Conservation (phyloP, 1,140 invertebrate genomes). For the Drosophila nannoptera region DNA sequence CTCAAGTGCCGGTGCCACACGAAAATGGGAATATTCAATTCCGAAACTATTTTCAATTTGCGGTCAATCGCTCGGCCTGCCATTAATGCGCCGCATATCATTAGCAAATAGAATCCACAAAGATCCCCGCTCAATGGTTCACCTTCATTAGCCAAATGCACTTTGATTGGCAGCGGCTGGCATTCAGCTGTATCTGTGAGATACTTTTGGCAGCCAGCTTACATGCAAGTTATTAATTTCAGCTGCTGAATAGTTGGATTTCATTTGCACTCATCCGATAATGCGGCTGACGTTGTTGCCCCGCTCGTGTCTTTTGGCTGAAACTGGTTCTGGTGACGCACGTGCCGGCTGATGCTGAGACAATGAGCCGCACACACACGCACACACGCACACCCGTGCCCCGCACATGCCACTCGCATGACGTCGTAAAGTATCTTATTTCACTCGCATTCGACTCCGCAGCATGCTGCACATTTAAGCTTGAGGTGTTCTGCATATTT, state of each 20-base stretch:
- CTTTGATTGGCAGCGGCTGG: slow-evolving; percentile 17
- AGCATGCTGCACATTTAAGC: slow-evolving; percentile 68
- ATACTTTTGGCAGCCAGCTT: background rate
- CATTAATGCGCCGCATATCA: background rate
- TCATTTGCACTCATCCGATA: slow-evolving; percentile 11
- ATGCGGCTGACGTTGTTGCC: slow-evolving; percentile 20
- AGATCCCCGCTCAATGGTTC: background rate
- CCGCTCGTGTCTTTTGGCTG: slow-evolving; percentile 13
- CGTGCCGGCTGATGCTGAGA: slow-evolving; percentile 41
- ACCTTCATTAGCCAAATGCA: slow-evolving; percentile 28
- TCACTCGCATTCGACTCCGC: slow-evolving; percentile 52
- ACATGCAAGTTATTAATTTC: background rate
- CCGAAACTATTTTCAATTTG: slow-evolving; percentile 32
- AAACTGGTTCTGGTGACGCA: slow-evolving; percentile 47
- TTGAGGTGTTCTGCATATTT: slow-evolving; percentile 70
- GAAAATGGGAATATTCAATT: slow-evolving; percentile 16
- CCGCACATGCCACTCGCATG: slow-evolving; percentile 46
- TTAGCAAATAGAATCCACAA: slow-evolving; percentile 10
- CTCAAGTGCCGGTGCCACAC: slow-evolving; percentile 39
- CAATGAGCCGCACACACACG: slow-evolving; percentile 56
- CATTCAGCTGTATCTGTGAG: background rate
- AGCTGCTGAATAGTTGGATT: slow-evolving; percentile 1
- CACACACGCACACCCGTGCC: slow-evolving; percentile 23
- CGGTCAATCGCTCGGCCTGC: slow-evolving; percentile 1
- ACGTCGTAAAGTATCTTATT: slow-evolving; percentile 62